Evolutionary conservation across 1,140 invertebrate genomes (phyloP).

Genomic region (Orchestia grillus): DNA sequence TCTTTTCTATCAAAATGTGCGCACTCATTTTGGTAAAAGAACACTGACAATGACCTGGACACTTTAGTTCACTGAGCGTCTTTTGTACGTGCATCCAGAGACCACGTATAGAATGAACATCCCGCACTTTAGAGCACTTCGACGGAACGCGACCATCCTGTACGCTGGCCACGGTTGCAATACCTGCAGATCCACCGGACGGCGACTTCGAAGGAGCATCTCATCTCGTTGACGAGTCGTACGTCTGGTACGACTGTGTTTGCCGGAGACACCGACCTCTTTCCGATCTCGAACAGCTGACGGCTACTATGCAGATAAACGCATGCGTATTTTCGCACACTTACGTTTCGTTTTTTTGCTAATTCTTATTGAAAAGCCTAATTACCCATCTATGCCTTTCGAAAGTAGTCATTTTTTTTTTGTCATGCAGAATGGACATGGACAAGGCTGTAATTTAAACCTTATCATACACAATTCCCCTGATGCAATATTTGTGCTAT

Average conservation of each 20-base stretch:
- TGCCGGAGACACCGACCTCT: background rate
- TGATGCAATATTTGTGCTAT: background rate
- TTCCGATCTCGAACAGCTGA: conserved; percentile 6
- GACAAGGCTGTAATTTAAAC: background rate
- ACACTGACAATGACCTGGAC: background rate
- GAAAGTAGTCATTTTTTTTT: background rate
- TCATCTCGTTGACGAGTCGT: background rate
- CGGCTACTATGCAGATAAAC: background rate
- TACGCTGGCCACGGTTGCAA: background rate
- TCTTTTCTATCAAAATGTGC: background rate
- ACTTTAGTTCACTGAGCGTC: background rate
- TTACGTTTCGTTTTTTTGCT: background rate
- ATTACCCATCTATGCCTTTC: background rate
- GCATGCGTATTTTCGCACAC: background rate
- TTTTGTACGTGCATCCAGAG: background rate
- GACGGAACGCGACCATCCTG: background rate
- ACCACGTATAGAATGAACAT: background rate
- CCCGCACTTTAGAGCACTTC: background rate
- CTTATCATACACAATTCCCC: background rate
- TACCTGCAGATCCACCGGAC: background rate
- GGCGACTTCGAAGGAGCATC: background rate
- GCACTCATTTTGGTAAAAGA: background rate
- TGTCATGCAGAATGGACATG: background rate
- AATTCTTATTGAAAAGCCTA: background rate
- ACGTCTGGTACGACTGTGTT: background rate